Evolutionary conservation across 2,113 vertebrate species (phyloP).

Genomic region (Tonatia bakeri): DNA sequence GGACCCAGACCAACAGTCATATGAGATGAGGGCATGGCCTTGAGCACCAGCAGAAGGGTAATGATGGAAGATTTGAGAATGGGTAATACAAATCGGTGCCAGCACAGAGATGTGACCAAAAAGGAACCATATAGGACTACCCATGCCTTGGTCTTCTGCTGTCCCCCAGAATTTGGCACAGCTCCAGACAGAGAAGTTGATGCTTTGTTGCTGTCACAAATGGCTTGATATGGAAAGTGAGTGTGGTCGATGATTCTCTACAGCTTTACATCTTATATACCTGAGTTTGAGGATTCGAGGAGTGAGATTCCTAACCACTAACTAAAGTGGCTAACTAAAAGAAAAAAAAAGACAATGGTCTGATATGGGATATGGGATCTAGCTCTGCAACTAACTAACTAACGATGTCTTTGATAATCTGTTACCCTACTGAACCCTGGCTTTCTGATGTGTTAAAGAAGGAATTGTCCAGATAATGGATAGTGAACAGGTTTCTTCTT

Average conservation of each 20-base stretch:
- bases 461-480: not conserved
- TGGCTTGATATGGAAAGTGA: not conserved
- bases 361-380: not conserved
- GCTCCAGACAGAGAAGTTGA: not conserved
- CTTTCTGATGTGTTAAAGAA: not conserved
- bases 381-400: not conserved
- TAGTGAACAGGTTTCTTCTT: not conserved
- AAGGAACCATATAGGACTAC: not conserved
- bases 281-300: not conserved
- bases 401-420: not conserved
- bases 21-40: not conserved
- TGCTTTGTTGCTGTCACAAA: not conserved
- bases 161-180: not conserved
- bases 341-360: not conserved
- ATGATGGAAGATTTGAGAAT: not conserved
- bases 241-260: not conserved
- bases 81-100: no score
- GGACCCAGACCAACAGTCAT: not conserved
- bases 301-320: not conserved
- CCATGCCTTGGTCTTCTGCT: no score
- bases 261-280: accelerated
- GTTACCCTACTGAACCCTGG: not conserved
- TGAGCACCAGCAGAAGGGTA: not conserved
- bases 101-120: not conserved
- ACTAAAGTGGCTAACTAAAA: not conserved